Evolutionary conservation across 2,113 vertebrate species (phyloP), one percentile per base, ranked within the genome.

Genomic region (Pluvialis apricaria): DNA sequence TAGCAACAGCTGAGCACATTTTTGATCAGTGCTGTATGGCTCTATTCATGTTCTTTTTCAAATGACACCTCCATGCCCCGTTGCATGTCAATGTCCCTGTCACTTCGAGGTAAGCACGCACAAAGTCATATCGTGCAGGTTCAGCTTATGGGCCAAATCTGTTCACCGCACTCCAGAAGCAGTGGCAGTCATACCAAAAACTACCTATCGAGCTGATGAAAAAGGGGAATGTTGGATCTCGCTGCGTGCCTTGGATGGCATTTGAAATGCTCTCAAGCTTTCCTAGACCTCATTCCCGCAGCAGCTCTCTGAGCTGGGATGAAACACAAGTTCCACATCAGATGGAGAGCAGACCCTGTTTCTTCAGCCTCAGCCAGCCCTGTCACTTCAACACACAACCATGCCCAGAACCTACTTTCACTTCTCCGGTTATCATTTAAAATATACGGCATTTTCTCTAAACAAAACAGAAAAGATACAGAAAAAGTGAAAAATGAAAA

Each of bases 81-180:
- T 17, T 75, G 51, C 55, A 60, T 38, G 15, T 6, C 15, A 9
- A 24, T 3, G 29, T 7, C 25, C 16, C 20, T 1, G 2, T 25
- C 61, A 31, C 15, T 57, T 65, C 69, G 57, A 44, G 40, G 49
- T 13, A 66, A 75, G 19, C 38, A 19, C 4, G 15, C 16, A 47
- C 26, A 47, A 44, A 38, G 25, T 47, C 5, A 1, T 5, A 20
- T 10, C 0, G 0, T 22, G 19, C 13, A 42, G 16, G 19, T 51
- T 85, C 20, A 68, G 47, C 11, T 70, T 12, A 20, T 6, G 47
- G 45, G 38, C 1, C 29, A 71, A 21, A 78, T 49, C 38, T 42
- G 5, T 44, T 61, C 36, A 29, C 10, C 2, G 5, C 29, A 55
- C 40, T 72, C 22, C 51, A 70, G 29, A 89, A 84, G 17, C 17